Evolutionary conservation across 2,888 invertebrate species (phyloP), one percentile per base, ranked within the genome.

Genomic region (Cryptocephalus primarius): DNA sequence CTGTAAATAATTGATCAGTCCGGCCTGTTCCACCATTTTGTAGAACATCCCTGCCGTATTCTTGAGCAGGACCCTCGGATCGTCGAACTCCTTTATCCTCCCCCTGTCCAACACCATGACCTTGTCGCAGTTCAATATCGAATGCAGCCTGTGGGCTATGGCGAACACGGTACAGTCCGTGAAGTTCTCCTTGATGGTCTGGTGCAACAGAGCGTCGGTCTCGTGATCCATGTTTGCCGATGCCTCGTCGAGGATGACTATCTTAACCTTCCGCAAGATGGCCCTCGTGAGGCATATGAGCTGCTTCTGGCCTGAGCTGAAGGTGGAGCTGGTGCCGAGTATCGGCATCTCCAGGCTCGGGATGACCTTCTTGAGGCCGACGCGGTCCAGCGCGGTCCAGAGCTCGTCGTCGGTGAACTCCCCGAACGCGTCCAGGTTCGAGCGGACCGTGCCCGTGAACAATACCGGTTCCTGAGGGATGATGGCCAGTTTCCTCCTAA

Each of bases 391-490:
- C 9, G 54, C 60, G 3, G 46, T 50, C 60, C 61, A 61, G 1
- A 61, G 50, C 40, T 58, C 55, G 11, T 51, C 42, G 39, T 60
- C 59, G 8, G 53, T 48, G 39, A 56, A 59, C 32, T 55, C 53
- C n/a, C 49, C 43, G 34, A 54, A 52, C 1, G 61, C 60, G 40
- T 61, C 61, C 1, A 61, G 13, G 42, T 61, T 61, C 8, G 65
- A 65, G 14, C 80, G 66, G 14, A 81, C 61, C 1, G 75, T 73
- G 34, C 78, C 79, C 0, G 86, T 83, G 71, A 94, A 89, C 41
- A 89, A 70, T 48, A 88, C 84, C 0, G 88, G 88, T 62, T 88
- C 88, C 67, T 89, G 88, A 0, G 88, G 88, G 42, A 89, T 89
- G 60, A 89, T 88, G 9, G 88, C 85, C 49, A 89, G 75, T 60